Evolutionary conservation across 2,888 invertebrate genomes (phyloP).

Genomic region (Harpalus rubripes): DNA sequence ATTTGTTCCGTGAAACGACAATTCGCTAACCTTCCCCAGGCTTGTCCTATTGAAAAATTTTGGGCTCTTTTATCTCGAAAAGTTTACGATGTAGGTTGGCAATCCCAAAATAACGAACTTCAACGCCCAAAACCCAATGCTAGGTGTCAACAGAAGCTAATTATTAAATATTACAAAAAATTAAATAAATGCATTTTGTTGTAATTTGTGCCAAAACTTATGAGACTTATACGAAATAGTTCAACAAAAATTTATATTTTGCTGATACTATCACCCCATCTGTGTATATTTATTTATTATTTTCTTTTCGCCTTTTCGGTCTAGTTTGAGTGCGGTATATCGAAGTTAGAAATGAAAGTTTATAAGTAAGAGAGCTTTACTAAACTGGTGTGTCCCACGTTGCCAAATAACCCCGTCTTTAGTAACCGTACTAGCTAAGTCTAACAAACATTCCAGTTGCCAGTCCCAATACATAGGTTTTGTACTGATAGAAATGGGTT

Average conservation of each 20-base stretch:
- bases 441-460: slow-evolving; percentile 7
- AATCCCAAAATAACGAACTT: too few species aligned
- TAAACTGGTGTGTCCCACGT: neutral
- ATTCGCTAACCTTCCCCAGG: too few species aligned
- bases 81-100: too few species aligned
- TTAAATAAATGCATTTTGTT: too few species aligned
- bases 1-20: too few species aligned
- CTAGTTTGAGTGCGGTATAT: neutral
- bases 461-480: slow-evolving; percentile 9
- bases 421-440: slow-evolving; percentile 5
- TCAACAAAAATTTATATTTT: neutral
- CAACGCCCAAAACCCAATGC: too few species aligned
- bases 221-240: too few species aligned
- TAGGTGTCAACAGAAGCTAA: too few species aligned
- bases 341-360: neutral
- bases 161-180: too few species aligned
- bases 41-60: too few species aligned
- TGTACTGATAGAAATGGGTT: neutral
- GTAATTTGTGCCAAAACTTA: too few species aligned
- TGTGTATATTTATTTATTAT: slow-evolving; percentile 4
- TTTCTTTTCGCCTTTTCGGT: neutral
- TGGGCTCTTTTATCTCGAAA: too few species aligned
- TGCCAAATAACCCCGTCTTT: slow-evolving; percentile 1
- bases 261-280: neutral
- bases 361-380: neutral